Percentiles rank a stretch among this genome's conserved stretches.
phyloP scores from a whole-genome alignment of 1,140 invertebrate genomes.

The Sminthurides bifidus region DNA sequence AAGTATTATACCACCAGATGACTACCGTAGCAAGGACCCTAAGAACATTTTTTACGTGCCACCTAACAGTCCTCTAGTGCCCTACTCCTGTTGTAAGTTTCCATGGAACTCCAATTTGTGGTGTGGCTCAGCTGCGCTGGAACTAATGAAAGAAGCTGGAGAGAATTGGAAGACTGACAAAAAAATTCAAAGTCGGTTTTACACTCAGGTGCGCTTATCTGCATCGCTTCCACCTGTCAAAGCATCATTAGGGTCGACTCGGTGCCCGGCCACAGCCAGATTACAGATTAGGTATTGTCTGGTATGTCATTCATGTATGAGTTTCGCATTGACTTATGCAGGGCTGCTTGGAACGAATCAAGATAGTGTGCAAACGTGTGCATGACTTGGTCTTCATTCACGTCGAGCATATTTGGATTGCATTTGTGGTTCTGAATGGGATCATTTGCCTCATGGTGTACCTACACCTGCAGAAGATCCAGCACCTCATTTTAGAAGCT shows the following conservation, averaged over 20 bases:
- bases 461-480: slow-evolving; percentile 2
- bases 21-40: not conserved
- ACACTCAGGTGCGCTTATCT: not conserved
- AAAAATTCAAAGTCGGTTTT: not conserved
- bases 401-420: not conserved
- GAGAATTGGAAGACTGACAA: not conserved
- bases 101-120: slow-evolving; percentile 1
- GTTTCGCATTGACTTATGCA: not conserved
- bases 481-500: not conserved
- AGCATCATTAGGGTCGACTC: not conserved
- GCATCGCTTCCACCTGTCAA: not conserved
- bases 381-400: not conserved
- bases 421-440: not conserved
- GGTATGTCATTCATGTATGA: not conserved
- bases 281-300: not conserved
- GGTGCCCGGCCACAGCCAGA: not conserved
- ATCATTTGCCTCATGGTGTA: slow-evolving; percentile 3
- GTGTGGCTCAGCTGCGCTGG: not conserved
- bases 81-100: slow-evolving; percentile 4
- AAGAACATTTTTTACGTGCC: not conserved
- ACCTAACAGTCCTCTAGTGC: not conserved
- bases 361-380: not conserved
- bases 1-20: not conserved
- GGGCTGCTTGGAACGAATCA: not conserved
- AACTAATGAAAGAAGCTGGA: not conserved